phyloP scores from a whole-genome alignment of 2,888 invertebrate genomes.

The Gortyna flavago region DNA sequence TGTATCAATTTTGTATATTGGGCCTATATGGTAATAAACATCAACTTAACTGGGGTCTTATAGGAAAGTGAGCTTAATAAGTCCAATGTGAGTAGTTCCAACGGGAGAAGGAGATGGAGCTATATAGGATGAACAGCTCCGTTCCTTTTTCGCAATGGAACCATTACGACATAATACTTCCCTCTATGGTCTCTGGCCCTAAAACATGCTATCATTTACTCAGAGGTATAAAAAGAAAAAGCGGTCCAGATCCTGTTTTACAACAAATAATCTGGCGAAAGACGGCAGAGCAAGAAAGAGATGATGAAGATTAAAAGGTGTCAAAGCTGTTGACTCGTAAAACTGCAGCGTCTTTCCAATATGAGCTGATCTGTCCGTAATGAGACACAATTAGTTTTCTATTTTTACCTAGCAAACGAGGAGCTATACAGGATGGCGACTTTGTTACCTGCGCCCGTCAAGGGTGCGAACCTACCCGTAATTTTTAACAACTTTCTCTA shows the following conservation, averaged over 20 bases:
- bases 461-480: too few relatives aligned
- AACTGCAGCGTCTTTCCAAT: background rate
- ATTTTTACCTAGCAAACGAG: background rate
- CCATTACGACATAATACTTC: background rate
- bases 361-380: background rate
- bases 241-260: background rate
- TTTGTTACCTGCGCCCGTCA: too few relatives aligned
- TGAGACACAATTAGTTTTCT: too few relatives aligned
- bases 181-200: background rate
- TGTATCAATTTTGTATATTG: conserved; percentile 1
- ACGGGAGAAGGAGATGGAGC: background rate
- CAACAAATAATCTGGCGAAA: background rate
- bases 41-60: background rate
- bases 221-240: conserved; percentile 2
- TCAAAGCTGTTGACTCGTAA: background rate
- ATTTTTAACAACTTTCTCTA: too few relatives aligned
- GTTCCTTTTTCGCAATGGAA: background rate
- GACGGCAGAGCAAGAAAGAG: background rate
- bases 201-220: background rate
- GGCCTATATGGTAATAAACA: background rate
- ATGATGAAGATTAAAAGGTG: background rate
- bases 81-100: background rate
- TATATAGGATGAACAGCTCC: conserved; percentile 8
- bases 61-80: background rate
- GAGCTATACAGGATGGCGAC: too few relatives aligned